Evolutionary conservation across 2,113 vertebrate species (phyloP).

Genomic region (Brachypodius melanocephalos): DNA sequence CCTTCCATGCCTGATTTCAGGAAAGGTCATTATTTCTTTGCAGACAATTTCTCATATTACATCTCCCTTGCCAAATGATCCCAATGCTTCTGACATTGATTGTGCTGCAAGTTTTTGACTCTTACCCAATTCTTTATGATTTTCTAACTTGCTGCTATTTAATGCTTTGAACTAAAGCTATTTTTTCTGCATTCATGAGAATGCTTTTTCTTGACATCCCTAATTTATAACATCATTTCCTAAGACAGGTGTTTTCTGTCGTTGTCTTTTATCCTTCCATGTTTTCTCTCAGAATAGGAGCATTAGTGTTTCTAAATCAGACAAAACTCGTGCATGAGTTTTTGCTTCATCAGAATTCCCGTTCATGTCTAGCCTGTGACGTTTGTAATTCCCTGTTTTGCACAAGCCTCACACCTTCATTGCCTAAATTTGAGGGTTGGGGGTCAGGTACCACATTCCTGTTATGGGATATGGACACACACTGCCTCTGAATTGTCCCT

Average conservation of each 20-base stretch:
- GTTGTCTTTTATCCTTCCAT: neutral
- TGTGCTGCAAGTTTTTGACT: neutral
- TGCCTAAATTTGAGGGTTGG: neutral
- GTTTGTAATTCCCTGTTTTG: neutral
- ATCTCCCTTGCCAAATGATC: neutral
- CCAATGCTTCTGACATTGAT: neutral
- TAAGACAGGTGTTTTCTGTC: neutral
- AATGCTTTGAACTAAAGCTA: neutral
- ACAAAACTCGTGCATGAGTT: neutral
- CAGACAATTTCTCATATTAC: neutral
- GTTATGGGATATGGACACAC: neutral
- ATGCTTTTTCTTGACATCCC: neutral
- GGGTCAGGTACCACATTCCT: neutral
- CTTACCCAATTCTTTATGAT: neutral
- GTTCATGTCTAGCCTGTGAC: neutral
- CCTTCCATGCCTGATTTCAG: neutral
- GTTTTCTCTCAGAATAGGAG: neutral
- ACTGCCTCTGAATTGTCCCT: neutral
- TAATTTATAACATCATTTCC: neutral
- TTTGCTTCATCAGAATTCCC: neutral
- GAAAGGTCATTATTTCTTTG: neutral
- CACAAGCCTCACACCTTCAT: neutral
- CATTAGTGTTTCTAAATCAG: neutral
- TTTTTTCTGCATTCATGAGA: neutral
- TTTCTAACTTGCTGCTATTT: neutral